These are phyloP conservation scores for Tanaodytes sp. DNA, from an alignment of 2,888 invertebrate species.

Conservation along the genomic window DNA sequence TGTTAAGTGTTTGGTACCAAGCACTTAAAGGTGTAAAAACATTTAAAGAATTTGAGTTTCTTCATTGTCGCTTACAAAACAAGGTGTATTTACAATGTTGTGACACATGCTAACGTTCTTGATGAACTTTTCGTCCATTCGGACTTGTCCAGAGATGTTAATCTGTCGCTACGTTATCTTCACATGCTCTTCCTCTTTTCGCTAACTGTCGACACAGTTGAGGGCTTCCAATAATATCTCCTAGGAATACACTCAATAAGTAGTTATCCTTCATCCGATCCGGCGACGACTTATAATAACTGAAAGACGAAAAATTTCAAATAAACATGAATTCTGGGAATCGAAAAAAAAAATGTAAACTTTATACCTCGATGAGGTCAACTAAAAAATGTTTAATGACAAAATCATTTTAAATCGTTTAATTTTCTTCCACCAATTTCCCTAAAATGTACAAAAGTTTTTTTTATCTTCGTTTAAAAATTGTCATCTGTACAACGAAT, in stretches of 20 bases:
- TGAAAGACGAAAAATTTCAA: conserved; percentile 72
- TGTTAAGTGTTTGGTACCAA: too few relatives aligned
- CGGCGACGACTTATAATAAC: conserved; percentile 85
- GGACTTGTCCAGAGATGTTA: conserved; percentile 17
- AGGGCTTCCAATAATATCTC: conserved; percentile 87
- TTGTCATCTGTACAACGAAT: too few relatives aligned
- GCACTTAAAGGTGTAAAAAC: too few relatives aligned
- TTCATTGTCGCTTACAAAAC: conserved; percentile 1
- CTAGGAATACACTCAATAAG: conserved; percentile 87
- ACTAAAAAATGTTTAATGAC: too few relatives aligned
- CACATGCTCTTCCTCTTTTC: conserved; percentile 78
- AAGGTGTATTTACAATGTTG: conserved; percentile 33
- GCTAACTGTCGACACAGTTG: conserved; percentile 86
- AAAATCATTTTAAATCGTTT: too few relatives aligned
- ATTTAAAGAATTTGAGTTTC: conserved; percentile 20
- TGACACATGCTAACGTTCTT: conserved; percentile 11
- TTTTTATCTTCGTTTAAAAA: too few relatives aligned
- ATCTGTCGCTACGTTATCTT: conserved; percentile 61
- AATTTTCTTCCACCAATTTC: too few relatives aligned
- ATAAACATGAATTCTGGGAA: too few relatives aligned
- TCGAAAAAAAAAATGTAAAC: too few relatives aligned
- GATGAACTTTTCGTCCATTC: conserved; percentile 11
- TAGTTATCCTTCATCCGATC: conserved; percentile 82
- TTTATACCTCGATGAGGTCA: too few relatives aligned
- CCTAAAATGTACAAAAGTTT: too few relatives aligned